Percentiles rank a stretch among this genome's conserved stretches.
phyloP scores from a whole-genome alignment of 2,888 invertebrate genomes.

The Tachina fera region DNA sequence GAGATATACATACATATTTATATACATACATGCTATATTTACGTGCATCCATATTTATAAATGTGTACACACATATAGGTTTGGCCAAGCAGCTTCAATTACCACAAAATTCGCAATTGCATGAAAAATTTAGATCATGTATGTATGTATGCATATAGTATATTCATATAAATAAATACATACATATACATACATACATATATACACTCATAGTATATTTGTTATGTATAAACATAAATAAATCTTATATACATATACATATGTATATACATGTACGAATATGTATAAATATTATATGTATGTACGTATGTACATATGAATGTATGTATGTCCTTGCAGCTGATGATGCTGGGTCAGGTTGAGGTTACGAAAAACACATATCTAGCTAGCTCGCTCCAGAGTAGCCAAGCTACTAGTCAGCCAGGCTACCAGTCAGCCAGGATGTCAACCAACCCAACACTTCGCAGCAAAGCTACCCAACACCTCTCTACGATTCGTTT shows the following conservation, averaged over 20 bases:
- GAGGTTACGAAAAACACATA: slow-evolving; percentile 51
- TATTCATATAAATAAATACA: slow-evolving; percentile 24
- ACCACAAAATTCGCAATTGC: slow-evolving; percentile 62
- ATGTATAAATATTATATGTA: slow-evolving; percentile 24
- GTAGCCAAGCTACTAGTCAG: slow-evolving; percentile 15
- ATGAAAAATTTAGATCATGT: slow-evolving; percentile 31
- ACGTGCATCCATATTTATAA: neutral
- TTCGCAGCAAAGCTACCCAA: slow-evolving; percentile 30
- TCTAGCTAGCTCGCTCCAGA: slow-evolving; percentile 7
- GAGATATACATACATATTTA: neutral
- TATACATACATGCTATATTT: neutral
- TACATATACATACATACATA: slow-evolving; percentile 10
- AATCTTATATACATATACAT: neutral
- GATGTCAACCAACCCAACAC: slow-evolving; percentile 22
- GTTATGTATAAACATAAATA: neutral
- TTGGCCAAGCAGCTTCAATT: slow-evolving; percentile 63
- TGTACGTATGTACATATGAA: slow-evolving; percentile 4
- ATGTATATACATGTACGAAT: neutral
- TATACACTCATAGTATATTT: neutral
- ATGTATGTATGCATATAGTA: slow-evolving; percentile 2
- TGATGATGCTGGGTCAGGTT: slow-evolving; percentile 69
- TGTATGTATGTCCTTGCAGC: slow-evolving; percentile 59
- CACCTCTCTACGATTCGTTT: slow-evolving; percentile 62
- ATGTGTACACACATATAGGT: slow-evolving; percentile 27
- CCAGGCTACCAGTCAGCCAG: slow-evolving; percentile 35